Evolutionary conservation across 2,797 vertebrate genomes (phyloP).

Genomic region (Oryzias dopingdopingensis): DNA sequence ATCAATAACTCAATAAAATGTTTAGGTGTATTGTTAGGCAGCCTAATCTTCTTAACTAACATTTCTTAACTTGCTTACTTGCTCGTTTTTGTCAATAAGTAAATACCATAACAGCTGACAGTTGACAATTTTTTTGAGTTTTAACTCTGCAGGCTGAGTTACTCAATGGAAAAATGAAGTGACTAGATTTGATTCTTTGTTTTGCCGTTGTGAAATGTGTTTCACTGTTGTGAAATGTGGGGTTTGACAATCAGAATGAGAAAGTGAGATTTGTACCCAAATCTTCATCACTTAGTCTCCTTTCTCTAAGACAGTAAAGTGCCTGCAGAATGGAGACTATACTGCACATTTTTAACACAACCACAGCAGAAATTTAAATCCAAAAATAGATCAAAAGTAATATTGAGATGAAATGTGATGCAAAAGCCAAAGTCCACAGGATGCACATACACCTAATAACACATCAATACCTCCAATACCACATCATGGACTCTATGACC

Average conservation of each 20-base stretch:
- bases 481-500: slow-evolving; percentile 60
- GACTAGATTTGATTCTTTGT: too few relatives aligned
- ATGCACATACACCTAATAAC: slow-evolving; percentile 48
- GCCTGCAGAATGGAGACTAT: slow-evolving; percentile 5
- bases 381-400: slow-evolving; percentile 39
- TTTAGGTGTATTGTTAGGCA: too few relatives aligned
- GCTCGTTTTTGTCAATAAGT: too few relatives aligned
- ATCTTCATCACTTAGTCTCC: background rate
- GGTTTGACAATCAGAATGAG: slow-evolving; percentile 1
- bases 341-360: slow-evolving; percentile 23
- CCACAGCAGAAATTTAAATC: background rate
- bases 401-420: slow-evolving; percentile 61
- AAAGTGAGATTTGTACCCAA: background rate
- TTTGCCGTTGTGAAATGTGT: too few relatives aligned
- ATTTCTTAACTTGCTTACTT: too few relatives aligned
- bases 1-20: too few relatives aligned
- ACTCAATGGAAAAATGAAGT: too few relatives aligned
- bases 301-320: slow-evolving; percentile 22
- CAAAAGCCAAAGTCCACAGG: slow-evolving; percentile 49
- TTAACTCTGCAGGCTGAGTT: too few relatives aligned
- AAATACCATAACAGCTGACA: too few relatives aligned
- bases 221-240: background rate
- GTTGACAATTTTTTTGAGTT: too few relatives aligned
- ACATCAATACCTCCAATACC: slow-evolving; percentile 50
- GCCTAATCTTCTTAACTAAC: too few relatives aligned